These are phyloP conservation scores for Pelobates cultripes DNA, from an alignment of 2,797 vertebrate species.

Conservation along the genomic window DNA sequence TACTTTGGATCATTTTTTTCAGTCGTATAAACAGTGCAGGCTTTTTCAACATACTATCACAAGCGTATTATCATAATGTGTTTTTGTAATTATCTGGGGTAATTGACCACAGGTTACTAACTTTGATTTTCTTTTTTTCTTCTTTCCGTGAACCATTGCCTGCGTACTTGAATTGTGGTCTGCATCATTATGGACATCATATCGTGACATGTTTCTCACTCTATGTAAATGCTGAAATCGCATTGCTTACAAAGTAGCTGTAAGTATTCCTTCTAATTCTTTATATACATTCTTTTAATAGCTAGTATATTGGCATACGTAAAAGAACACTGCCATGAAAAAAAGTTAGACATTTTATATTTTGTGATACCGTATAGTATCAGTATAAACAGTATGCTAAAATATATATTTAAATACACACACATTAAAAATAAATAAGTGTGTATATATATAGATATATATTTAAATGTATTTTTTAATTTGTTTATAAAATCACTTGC, in stretches of 20 bases:
- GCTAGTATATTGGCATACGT: too few relatives aligned
- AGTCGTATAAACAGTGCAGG: too few relatives aligned
- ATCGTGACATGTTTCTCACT: not conserved
- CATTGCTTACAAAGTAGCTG: constrained; percentile 53
- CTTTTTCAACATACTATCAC: not conserved
- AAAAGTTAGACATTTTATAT: too few relatives aligned
- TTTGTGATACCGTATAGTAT: too few relatives aligned
- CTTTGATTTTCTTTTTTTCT: constrained; percentile 6
- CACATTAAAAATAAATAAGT: too few relatives aligned
- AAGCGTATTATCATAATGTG: not conserved
- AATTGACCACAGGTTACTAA: constrained; percentile 20
- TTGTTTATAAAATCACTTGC: too few relatives aligned
- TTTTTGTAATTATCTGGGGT: not conserved
- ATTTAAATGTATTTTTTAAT: too few relatives aligned
- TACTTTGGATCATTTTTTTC: too few relatives aligned
- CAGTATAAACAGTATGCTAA: too few relatives aligned
- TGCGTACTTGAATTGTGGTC: not conserved
- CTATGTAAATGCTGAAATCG: constrained; percentile 6
- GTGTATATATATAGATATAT: too few relatives aligned
- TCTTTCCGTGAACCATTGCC: not conserved
- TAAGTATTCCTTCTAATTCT: constrained; percentile 37
- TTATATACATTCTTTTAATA: not conserved
- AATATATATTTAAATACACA: too few relatives aligned
- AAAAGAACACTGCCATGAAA: not conserved
- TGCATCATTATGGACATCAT: constrained; percentile 9